A percentile compares a stretch with the other conserved stretches of the same genome.
Evolutionary conservation across 2,113 vertebrate genomes (phyloP).

Genomic region (Phrynosoma platyrhinos): DNA sequence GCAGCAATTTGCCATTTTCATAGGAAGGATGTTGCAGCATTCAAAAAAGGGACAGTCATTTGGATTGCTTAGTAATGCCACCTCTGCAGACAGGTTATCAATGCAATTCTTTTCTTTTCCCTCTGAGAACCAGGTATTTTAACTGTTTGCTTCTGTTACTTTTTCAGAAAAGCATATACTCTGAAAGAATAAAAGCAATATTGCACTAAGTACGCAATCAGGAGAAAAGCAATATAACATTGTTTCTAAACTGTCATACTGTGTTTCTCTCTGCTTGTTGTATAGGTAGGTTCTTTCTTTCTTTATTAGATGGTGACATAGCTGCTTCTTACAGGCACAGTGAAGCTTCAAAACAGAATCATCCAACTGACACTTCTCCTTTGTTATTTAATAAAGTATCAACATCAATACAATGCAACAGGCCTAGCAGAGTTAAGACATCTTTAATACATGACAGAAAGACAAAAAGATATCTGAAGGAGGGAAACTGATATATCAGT

Average conservation of each 20-base stretch:
- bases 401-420: neutral
- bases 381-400: constrained; percentile 46
- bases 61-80: constrained; percentile 2
- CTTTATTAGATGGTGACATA: constrained; percentile 28
- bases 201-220: neutral
- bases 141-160: neutral
- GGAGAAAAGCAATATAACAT: neutral
- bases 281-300: neutral
- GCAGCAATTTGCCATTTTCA: neutral
- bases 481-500: neutral
- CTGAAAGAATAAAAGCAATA: constrained; percentile 12
- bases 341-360: constrained; percentile 42
- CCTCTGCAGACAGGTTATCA: constrained; percentile 2
- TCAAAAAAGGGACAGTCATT: neutral
- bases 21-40: neutral
- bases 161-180: neutral
- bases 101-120: neutral
- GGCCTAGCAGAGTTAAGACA: constrained; percentile 26
- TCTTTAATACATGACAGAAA: constrained; percentile 11
- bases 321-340: constrained; percentile 25
- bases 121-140: constrained; percentile 24
- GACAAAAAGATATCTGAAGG: neutral
- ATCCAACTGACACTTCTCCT: constrained; percentile 37
- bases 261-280: constrained; percentile 22
- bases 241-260: constrained; percentile 37